phyloP scores from a whole-genome alignment of 2,113 vertebrate species.

The Falcunculus frontatus region DNA sequence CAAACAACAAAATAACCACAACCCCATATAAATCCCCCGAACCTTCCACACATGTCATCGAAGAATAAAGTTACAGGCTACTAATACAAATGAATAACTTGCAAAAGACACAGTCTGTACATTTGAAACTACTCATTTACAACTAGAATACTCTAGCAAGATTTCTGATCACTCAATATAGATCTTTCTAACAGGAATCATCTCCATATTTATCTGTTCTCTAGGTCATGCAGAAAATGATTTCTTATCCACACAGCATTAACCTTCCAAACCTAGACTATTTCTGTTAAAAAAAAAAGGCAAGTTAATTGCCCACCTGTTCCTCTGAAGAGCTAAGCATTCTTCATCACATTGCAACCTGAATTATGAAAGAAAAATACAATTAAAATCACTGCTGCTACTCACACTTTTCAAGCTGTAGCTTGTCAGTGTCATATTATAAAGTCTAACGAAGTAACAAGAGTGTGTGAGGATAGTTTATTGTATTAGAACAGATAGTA shows the following conservation, averaged over 20 bases:
- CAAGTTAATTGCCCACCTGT: conserved; percentile 74
- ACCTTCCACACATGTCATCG: background rate
- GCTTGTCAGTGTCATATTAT: background rate
- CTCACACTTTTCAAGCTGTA: background rate
- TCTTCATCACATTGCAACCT: conserved; percentile 95
- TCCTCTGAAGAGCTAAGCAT: conserved; percentile 90
- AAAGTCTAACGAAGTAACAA: background rate
- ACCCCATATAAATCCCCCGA: background rate
- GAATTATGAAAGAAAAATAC: conserved; percentile 43
- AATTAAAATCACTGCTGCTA: background rate
- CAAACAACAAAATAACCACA: background rate
- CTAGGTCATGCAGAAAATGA: background rate
- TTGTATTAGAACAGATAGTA: background rate
- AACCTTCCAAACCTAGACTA: background rate
- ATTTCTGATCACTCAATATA: background rate
- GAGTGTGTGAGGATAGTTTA: background rate
- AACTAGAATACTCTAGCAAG: background rate
- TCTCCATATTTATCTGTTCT: background rate
- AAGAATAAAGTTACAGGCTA: background rate
- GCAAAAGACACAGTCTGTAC: background rate
- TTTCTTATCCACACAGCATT: background rate
- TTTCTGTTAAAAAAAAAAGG: background rate
- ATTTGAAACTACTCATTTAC: background rate
- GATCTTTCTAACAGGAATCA: background rate
- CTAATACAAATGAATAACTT: background rate